Conservation (phyloP, 2,888 invertebrate species). For the Philereme transversata region DNA sequence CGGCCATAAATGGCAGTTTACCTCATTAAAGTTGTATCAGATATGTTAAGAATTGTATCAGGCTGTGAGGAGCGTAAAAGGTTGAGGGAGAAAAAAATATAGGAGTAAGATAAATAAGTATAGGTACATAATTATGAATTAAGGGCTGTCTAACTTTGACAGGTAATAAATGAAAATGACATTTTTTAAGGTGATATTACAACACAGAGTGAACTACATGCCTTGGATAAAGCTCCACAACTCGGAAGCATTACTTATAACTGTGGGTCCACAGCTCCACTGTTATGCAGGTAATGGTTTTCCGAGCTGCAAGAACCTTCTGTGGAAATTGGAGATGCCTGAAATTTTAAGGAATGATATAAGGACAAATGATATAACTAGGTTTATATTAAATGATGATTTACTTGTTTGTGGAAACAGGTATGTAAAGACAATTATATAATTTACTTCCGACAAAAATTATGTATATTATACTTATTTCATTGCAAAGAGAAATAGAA, state of each 20-base stretch:
- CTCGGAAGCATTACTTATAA: slow-evolving; percentile 56
- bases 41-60: no score
- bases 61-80: no score
- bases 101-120: no score
- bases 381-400: slow-evolving; percentile 65
- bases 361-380: slow-evolving; percentile 74
- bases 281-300: slow-evolving; percentile 57
- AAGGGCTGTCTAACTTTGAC: no score
- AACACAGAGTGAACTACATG: slow-evolving; percentile 66
- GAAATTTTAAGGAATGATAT: slow-evolving; percentile 61
- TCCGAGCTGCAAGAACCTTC: slow-evolving; percentile 44
- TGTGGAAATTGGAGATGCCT: slow-evolving; percentile 66
- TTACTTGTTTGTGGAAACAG: slow-evolving; percentile 73
- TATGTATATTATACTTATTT: no score
- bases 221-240: slow-evolving; percentile 67
- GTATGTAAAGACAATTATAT: slow-evolving; percentile 41
- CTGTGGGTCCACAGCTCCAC: slow-evolving; percentile 61
- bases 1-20: no score
- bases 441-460: no score
- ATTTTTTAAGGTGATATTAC: slow-evolving; percentile 58
- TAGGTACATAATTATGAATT: no score
- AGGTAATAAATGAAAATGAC: no score
- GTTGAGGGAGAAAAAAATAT: no score
- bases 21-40: no score
- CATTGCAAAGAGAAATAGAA: no score